Percentiles rank a stretch among this genome's conserved stretches.
phyloP scores from a whole-genome alignment of 1,140 invertebrate species.

The Acyrthosiphon pisum region DNA sequence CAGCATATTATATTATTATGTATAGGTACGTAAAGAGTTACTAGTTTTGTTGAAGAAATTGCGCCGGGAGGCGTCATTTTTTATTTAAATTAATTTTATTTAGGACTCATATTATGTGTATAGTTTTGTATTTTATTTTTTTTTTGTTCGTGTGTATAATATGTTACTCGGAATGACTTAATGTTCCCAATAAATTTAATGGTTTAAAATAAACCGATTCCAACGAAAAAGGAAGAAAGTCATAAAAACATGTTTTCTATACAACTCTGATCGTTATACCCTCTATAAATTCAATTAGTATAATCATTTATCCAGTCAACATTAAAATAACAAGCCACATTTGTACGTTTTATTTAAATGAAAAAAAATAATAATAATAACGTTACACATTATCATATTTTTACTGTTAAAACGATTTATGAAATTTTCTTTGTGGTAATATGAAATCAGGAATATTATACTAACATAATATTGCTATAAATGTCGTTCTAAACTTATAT shows the following conservation, averaged over 20 bases:
- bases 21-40: neutral
- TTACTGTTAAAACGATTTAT: constrained; percentile 17
- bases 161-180: constrained; percentile 28
- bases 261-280: constrained; percentile 23
- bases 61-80: constrained; percentile 28
- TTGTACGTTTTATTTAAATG: constrained; percentile 4
- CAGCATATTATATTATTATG: constrained; percentile 17
- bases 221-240: constrained; percentile 34
- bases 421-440: neutral
- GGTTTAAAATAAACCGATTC: constrained; percentile 42
- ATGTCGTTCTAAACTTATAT: neutral
- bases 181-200: constrained; percentile 43
- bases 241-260: constrained; percentile 29
- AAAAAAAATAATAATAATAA: neutral
- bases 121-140: constrained; percentile 19
- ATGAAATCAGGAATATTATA: neutral
- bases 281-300: constrained; percentile 44
- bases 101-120: neutral
- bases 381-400: constrained; percentile 19
- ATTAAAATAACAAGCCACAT: constrained; percentile 30
- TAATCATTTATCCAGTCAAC: constrained; percentile 37
- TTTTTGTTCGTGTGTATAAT: neutral
- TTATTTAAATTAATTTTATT: constrained; percentile 34
- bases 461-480: neutral
- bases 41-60: constrained; percentile 27